Percentiles rank a stretch among this genome's conserved stretches.
Evolutionary conservation across 2,888 invertebrate species (phyloP).

Genomic region (Callyntrura sp.): DNA sequence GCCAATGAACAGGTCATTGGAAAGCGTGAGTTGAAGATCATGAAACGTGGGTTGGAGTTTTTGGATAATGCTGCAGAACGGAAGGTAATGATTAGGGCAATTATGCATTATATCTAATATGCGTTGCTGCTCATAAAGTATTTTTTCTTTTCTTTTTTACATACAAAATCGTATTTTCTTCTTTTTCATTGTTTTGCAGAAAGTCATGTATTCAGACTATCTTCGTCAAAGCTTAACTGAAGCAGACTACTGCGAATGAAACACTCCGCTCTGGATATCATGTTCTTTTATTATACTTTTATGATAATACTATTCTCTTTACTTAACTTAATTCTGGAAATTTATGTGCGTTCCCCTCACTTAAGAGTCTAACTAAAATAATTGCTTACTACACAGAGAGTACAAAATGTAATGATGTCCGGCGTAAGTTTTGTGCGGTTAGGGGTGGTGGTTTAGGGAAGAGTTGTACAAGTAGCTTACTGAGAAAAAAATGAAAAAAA

Average conservation of each 20-base stretch:
- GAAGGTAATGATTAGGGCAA: slow-evolving; percentile 80
- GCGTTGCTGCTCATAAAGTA: background rate
- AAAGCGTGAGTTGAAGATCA: slow-evolving; percentile 74
- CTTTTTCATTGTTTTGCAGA: slow-evolving; percentile 63
- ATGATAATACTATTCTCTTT: background rate
- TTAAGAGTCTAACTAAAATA: background rate
- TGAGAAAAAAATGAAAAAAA: too few relatives aligned
- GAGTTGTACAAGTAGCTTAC: background rate
- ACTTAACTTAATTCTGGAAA: background rate
- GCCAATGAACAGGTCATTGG: slow-evolving; percentile 77
- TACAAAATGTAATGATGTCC: slow-evolving; percentile 7
- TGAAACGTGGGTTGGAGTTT: slow-evolving; percentile 77
- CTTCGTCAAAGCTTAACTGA: slow-evolving; percentile 79
- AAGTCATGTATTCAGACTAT: slow-evolving; percentile 79
- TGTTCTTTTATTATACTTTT: too few relatives aligned
- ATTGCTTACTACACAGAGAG: background rate
- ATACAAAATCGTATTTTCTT: background rate
- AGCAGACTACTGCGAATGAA: slow-evolving; percentile 72
- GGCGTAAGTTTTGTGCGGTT: too few relatives aligned
- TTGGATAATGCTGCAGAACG: slow-evolving; percentile 71
- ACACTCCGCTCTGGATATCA: background rate
- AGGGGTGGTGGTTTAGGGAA: background rate
- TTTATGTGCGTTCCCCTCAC: too few relatives aligned
- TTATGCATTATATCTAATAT: too few relatives aligned
- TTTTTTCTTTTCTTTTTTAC: background rate